A percentile compares a stretch with the other conserved stretches of the same genome.
Evolutionary conservation across 1,140 invertebrate species (phyloP).

Genomic region (Diuraphis noxia): DNA sequence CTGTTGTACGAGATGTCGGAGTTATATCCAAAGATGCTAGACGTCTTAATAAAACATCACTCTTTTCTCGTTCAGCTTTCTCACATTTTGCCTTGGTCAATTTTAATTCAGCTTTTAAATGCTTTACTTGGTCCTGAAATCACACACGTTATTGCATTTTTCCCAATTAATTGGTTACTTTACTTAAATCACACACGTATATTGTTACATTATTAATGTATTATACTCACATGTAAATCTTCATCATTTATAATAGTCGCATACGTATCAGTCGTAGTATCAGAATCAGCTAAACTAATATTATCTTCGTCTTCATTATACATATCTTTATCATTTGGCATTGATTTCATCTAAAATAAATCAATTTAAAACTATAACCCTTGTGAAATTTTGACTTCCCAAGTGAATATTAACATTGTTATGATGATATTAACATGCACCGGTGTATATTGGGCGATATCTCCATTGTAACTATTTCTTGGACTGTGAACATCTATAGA

Average conservation of each 20-base stretch:
- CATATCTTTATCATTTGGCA: constrained; percentile 3
- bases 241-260: constrained; percentile 61
- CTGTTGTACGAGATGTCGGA: constrained; percentile 69
- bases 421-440: constrained; percentile 54
- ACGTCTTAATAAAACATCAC: constrained; percentile 77
- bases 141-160: constrained; percentile 12
- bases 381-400: constrained; percentile 34
- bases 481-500: not conserved
- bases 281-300: constrained; percentile 43
- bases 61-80: constrained; percentile 81
- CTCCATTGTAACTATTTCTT: constrained; percentile 49
- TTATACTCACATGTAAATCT: constrained; percentile 32
- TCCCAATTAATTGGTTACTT: not conserved
- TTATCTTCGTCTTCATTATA: constrained; percentile 22
- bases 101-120: constrained; percentile 68
- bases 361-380: constrained; percentile 46
- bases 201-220: not conserved
- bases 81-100: constrained; percentile 68
- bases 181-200: not conserved
- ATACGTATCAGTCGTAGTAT: constrained; percentile 59
- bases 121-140: constrained; percentile 60
- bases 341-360: constrained; percentile 38
- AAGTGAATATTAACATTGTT: constrained; percentile 54
- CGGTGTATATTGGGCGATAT: constrained; percentile 42
- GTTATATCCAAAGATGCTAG: constrained; percentile 75